Conservation (phyloP, 2,113 vertebrate genomes). For the Leucopsar rothschildi region DNA sequence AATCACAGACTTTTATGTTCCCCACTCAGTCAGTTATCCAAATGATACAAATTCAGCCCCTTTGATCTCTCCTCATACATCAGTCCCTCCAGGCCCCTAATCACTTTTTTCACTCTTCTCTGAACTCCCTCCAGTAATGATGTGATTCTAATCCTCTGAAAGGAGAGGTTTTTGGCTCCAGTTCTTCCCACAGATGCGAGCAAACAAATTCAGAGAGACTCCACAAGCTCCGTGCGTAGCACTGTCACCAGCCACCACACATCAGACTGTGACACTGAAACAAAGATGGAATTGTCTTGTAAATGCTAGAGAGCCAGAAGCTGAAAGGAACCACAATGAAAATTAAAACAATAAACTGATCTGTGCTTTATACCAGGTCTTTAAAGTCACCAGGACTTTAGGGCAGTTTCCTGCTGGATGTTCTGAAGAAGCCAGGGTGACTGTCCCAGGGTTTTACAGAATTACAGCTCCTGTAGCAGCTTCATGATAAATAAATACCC, state of each 20-base stretch:
- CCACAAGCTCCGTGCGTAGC: neutral
- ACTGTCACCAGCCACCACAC: neutral
- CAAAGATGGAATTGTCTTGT: slow-evolving; percentile 1
- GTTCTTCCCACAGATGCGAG: slow-evolving; percentile 1
- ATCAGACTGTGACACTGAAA: neutral
- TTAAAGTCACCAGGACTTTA: neutral
- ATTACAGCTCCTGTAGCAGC: neutral
- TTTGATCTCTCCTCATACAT: slow-evolving; percentile 48
- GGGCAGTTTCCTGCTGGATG: neutral
- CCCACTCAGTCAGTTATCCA: slow-evolving; percentile 28
- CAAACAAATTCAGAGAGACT: slow-evolving; percentile 22
- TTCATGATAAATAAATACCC: neutral
- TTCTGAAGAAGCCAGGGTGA: neutral
- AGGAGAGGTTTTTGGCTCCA: slow-evolving; percentile 34
- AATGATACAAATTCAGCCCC: slow-evolving; percentile 37
- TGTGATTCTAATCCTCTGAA: slow-evolving; percentile 59
- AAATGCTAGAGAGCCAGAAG: neutral
- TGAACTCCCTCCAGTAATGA: slow-evolving; percentile 63
- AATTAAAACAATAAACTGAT: neutral
- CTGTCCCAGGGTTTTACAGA: neutral
- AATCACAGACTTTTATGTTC: slow-evolving; percentile 25
- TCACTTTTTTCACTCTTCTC: slow-evolving; percentile 57
- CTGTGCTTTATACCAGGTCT: neutral
- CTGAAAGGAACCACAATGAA: neutral
- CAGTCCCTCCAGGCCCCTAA: slow-evolving; percentile 47